Evolutionary conservation across 2,797 vertebrate species (phyloP).

Genomic region (Anguilla obscura): DNA sequence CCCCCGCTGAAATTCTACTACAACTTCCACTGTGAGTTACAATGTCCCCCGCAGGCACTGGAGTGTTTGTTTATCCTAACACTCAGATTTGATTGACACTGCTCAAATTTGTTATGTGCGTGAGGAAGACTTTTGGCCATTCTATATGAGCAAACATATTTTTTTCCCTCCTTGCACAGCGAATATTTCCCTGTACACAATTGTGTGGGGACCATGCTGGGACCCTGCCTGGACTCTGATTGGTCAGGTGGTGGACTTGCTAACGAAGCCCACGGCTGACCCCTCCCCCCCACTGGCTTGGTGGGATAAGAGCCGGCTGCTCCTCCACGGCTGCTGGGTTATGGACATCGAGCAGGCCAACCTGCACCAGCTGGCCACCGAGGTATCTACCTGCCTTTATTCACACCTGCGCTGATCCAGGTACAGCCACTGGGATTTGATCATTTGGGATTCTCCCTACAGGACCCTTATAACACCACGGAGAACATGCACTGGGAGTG

Average conservation of each 20-base stretch:
- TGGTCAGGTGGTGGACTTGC: conserved; percentile 91
- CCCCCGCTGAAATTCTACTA: conserved; percentile 97
- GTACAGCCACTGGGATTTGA: background rate
- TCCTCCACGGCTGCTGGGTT: conserved; percentile 88
- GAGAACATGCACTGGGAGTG: conserved; percentile 99
- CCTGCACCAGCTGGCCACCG: conserved; percentile 93
- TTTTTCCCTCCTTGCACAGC: conserved; percentile 66
- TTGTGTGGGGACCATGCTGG: conserved; percentile 98
- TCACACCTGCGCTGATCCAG: background rate
- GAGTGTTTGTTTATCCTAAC: background rate
- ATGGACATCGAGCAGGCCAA: conserved; percentile 97
- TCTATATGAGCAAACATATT: background rate
- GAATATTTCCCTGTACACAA: conserved; percentile 90
- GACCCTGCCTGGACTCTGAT: conserved; percentile 97
- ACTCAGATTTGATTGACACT: background rate
- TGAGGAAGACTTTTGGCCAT: background rate
- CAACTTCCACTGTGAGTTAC: conserved; percentile 88
- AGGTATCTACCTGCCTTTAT: conserved; percentile 69
- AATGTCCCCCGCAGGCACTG: background rate
- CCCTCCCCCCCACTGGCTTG: conserved; percentile 88
- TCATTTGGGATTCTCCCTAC: conserved; percentile 18
- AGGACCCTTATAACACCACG: conserved; percentile 99
- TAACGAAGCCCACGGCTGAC: conserved; percentile 91
- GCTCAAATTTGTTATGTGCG: background rate
- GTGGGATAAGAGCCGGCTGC: conserved; percentile 98